Evolutionary conservation across 1,140 invertebrate genomes (phyloP).

Genomic region (Meloidogyne hapla): DNA sequence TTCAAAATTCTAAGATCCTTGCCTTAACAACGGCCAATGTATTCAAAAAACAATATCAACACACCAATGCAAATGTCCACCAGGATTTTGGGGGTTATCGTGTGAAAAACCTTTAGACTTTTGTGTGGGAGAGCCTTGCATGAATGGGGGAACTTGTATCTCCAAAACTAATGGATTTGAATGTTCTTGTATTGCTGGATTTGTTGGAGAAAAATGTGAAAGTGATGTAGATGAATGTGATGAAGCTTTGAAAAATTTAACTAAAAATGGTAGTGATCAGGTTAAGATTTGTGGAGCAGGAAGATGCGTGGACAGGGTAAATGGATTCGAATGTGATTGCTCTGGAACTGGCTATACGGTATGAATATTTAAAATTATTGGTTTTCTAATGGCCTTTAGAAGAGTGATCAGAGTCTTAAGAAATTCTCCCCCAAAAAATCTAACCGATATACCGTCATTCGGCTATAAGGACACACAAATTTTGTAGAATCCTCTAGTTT

Average conservation of each 20-base stretch:
- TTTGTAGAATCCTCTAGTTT: no score
- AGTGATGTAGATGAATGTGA: conserved; percentile 61
- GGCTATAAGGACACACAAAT: no score
- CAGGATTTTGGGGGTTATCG: conserved; percentile 62
- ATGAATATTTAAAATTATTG: neutral
- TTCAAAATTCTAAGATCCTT: conserved; percentile 30
- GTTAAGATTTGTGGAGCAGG: conserved; percentile 23
- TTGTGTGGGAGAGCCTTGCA: conserved; percentile 57
- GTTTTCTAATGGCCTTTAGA: no score
- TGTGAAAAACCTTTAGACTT: conserved; percentile 63
- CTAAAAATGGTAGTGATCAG: neutral
- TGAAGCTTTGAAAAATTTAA: neutral
- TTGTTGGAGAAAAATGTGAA: conserved; percentile 53
- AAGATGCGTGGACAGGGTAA: conserved; percentile 55
- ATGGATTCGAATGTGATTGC: conserved; percentile 59
- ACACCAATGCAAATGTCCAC: conserved; percentile 63
- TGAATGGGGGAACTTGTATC: conserved; percentile 56
- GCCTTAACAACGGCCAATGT: conserved; percentile 52
- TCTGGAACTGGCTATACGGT: conserved; percentile 51
- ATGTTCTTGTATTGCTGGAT: conserved; percentile 56
- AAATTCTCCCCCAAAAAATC: no score
- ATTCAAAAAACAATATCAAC: conserved; percentile 47
- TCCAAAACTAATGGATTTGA: conserved; percentile 37
- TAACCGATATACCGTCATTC: no score
- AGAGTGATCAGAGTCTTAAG: no score